phyloP scores from a whole-genome alignment of 2,797 vertebrate genomes.

The Molothrus aeneus region DNA sequence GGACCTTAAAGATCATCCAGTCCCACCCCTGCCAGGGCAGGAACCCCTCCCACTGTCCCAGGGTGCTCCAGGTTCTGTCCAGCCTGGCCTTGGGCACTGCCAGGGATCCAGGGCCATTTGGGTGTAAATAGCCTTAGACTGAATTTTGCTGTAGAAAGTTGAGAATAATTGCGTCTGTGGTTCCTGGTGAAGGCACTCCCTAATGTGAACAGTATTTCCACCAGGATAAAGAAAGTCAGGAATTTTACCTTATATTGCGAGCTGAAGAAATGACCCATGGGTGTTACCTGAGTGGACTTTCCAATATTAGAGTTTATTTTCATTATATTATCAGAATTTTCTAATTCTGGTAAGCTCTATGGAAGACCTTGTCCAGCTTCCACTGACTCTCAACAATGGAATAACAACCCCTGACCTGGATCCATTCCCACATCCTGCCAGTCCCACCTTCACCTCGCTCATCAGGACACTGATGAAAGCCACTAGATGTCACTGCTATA shows the following conservation, averaged over 20 bases:
- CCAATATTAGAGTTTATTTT: neutral
- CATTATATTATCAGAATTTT: neutral
- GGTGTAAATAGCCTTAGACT: neutral
- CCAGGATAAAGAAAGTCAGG: neutral
- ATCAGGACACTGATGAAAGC: slow-evolving; percentile 15
- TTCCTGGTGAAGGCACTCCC: neutral
- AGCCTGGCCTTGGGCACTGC: neutral
- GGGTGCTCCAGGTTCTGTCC: neutral
- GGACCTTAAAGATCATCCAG: neutral
- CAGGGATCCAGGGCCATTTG: neutral
- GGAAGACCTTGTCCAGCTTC: neutral
- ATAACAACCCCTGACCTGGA: neutral
- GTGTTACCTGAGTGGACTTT: neutral
- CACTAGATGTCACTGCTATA: slow-evolving; percentile 68
- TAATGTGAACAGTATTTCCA: neutral
- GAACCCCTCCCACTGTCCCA: neutral
- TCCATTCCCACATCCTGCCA: neutral
- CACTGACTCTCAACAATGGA: neutral
- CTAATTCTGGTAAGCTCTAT: neutral
- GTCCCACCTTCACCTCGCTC: neutral
- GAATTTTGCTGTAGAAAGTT: neutral
- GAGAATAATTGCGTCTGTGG: neutral
- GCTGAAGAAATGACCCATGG: neutral
- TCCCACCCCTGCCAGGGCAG: neutral
- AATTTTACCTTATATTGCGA: neutral